These are phyloP conservation scores for Caenorhabditis drosophilae DNA, from an alignment of 2,888 invertebrate genomes.

Conservation along the genomic window DNA sequence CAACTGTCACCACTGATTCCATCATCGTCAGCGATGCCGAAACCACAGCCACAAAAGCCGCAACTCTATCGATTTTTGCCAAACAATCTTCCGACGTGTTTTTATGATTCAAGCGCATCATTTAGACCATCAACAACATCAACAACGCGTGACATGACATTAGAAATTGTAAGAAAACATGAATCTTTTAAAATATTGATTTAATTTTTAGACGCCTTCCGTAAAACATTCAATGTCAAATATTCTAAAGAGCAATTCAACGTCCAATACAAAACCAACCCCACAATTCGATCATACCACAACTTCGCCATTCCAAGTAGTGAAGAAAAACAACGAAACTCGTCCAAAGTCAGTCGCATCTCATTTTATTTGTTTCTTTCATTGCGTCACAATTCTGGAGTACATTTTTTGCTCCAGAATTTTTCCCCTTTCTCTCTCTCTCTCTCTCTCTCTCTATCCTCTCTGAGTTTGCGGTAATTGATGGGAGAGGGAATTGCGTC, in stretches of 20 bases:
- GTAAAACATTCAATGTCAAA: constrained; percentile 34
- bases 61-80: not conserved
- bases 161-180: too few species aligned
- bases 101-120: constrained; percentile 5
- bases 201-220: too few species aligned
- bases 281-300: constrained; percentile 41
- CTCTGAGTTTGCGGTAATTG: too few species aligned
- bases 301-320: constrained; percentile 48
- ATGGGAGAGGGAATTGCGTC: constrained; percentile 28
- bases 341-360: constrained; percentile 28
- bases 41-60: not conserved
- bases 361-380: too few species aligned
- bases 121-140: not conserved
- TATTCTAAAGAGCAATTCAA: constrained; percentile 36
- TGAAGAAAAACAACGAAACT: constrained; percentile 35
- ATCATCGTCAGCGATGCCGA: not conserved
- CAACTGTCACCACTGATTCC: not conserved
- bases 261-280: constrained; percentile 6
- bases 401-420: constrained; percentile 10
- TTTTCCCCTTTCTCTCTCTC: too few species aligned
- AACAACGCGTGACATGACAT: not conserved
- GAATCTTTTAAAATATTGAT: too few species aligned
- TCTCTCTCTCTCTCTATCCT: too few species aligned
- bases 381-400: not conserved
- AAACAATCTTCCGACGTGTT: not conserved